A percentile compares a stretch with the other conserved stretches of the same genome.
These are phyloP conservation scores for Dicranocentrus wangi DNA, from an alignment of 2,888 invertebrate genomes.

Conservation along the genomic window DNA sequence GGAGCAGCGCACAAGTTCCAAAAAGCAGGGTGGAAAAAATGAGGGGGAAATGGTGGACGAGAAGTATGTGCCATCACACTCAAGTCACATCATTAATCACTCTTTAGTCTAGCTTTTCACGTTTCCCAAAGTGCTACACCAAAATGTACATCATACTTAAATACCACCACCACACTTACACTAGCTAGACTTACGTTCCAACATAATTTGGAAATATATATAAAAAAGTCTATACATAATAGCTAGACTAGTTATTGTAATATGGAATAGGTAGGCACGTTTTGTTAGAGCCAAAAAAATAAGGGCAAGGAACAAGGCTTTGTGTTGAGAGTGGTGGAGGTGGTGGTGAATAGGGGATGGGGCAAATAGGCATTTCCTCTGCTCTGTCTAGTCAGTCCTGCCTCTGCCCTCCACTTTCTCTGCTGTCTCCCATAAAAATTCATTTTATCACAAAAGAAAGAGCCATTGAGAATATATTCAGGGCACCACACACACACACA, in stretches of 20 bases:
- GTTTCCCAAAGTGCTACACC: conserved; percentile 28
- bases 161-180: neutral
- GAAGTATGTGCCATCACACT: conserved; percentile 56
- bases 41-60: conserved; percentile 26
- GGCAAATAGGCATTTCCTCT: conserved; percentile 40
- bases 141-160: neutral
- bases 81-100: conserved; percentile 70
- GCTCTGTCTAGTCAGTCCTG: conserved; percentile 20
- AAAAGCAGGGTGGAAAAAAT: conserved; percentile 47
- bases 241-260: too few species aligned
- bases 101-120: conserved; percentile 54
- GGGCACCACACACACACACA: too few species aligned
- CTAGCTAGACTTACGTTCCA: too few species aligned
- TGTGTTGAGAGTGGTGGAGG: neutral
- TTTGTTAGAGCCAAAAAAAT: neutral
- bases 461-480: too few species aligned
- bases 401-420: conserved; percentile 2
- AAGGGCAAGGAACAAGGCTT: neutral
- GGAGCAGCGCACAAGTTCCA: conserved; percentile 28
- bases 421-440: neutral
- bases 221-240: neutral
- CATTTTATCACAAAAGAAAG: too few species aligned
- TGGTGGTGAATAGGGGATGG: conserved; percentile 27
- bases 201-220: neutral
- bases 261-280: too few species aligned